Percentiles rank a stretch among this genome's conserved stretches.
phyloP scores from a whole-genome alignment of 2,888 invertebrate genomes.

The Monochamus alternatus region DNA sequence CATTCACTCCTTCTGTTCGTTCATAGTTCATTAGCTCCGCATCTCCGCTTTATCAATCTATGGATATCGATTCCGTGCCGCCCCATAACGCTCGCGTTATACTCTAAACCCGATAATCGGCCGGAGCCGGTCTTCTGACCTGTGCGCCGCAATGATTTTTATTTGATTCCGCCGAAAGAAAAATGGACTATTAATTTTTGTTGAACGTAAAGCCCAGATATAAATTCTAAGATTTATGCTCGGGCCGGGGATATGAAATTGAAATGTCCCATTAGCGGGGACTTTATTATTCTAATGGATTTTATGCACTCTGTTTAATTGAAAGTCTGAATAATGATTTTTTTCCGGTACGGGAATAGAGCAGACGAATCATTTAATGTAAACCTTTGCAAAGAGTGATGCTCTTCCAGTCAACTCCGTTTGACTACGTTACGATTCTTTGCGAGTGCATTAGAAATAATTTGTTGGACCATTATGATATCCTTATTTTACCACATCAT shows the following conservation, averaged over 20 bases:
- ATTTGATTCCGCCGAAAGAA: constrained; percentile 51
- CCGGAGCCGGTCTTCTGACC: constrained; percentile 43
- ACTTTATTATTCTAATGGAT: constrained; percentile 56
- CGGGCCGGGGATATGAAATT: constrained; percentile 45
- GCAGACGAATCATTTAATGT: constrained; percentile 21
- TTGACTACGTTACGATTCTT: background rate
- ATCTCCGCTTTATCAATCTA: constrained; percentile 69
- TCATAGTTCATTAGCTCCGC: constrained; percentile 69
- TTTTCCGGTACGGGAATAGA: constrained; percentile 10
- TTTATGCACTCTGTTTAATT: constrained; percentile 59
- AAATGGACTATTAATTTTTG: constrained; percentile 52
- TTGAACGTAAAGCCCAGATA: constrained; percentile 25
- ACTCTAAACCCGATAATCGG: constrained; percentile 60
- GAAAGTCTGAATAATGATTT: constrained; percentile 47
- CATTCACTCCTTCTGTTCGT: constrained; percentile 68
- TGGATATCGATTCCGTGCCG: constrained; percentile 66
- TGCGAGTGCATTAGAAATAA: background rate
- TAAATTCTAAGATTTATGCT: constrained; percentile 46
- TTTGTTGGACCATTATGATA: too few species aligned
- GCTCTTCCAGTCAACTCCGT: constrained; percentile 3
- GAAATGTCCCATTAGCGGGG: constrained; percentile 55
- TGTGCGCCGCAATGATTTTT: constrained; percentile 52
- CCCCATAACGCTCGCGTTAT: constrained; percentile 63
- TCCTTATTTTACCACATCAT: too few species aligned
- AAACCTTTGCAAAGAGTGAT: constrained; percentile 12